Conservation (phyloP, 2,113 vertebrate species). For the Gymnobelideus leadbeateri region DNA sequence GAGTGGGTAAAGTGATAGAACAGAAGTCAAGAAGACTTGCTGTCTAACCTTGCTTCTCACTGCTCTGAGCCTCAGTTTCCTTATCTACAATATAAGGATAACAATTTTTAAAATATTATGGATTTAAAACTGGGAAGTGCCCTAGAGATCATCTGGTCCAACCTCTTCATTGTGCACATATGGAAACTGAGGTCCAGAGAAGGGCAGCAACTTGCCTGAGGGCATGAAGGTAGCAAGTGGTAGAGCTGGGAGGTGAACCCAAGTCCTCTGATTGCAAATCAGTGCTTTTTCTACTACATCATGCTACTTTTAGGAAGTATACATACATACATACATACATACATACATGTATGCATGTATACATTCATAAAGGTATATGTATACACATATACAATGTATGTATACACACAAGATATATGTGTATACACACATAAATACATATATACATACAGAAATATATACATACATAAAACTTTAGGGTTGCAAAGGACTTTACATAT, state of each 20-base stretch:
- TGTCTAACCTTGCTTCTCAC: background rate
- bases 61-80: background rate
- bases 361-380: background rate
- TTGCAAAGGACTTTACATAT: background rate
- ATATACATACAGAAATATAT: too few species aligned
- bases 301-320: background rate
- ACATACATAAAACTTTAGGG: background rate
- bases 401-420: background rate
- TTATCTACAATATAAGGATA: background rate
- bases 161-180: background rate
- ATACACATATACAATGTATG: too few species aligned
- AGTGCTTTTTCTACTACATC: background rate
- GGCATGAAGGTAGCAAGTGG: background rate
- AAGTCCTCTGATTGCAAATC: background rate
- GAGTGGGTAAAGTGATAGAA: background rate
- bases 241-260: conserved; percentile 41
- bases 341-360: too few species aligned
- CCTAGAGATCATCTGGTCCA: background rate
- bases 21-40: background rate
- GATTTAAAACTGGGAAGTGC: background rate
- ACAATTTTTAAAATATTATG: background rate
- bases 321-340: background rate
- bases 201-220: background rate
- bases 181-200: conserved; percentile 28
- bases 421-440: too few species aligned